phyloP scores from a whole-genome alignment of 2,888 invertebrate genomes.

The Horisme vitalbata region DNA sequence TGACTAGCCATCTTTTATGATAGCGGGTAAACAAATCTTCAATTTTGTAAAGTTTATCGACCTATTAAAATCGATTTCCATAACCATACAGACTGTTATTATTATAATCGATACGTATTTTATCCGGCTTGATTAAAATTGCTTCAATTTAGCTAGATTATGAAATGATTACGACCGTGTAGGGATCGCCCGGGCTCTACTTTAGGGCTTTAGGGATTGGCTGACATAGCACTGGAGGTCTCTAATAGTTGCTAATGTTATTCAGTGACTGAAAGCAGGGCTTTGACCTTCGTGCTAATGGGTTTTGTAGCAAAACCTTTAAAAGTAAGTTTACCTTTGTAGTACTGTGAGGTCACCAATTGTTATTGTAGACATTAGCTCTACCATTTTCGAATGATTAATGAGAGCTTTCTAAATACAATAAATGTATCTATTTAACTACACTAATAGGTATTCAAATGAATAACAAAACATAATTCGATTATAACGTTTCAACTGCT shows the following conservation, averaged over 20 bases:
- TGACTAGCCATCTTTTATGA: background rate
- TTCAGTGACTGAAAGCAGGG: constrained; percentile 36
- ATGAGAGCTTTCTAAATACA: background rate
- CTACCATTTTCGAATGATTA: background rate
- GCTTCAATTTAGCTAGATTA: constrained; percentile 47
- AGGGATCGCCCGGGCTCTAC: constrained; percentile 38
- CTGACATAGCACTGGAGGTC: constrained; percentile 16
- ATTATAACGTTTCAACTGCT: too few species aligned
- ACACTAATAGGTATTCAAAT: too few species aligned
- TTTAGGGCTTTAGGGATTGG: constrained; percentile 59
- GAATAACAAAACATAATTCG: too few species aligned
- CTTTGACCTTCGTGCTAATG: constrained; percentile 41
- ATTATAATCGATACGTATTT: constrained; percentile 8
- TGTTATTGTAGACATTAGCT: background rate
- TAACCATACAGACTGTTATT: constrained; percentile 9
- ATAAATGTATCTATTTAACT: too few species aligned
- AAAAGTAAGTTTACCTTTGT: constrained; percentile 1
- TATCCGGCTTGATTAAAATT: constrained; percentile 25
- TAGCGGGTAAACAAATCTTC: background rate
- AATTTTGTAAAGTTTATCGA: constrained; percentile 15
- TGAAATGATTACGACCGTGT: constrained; percentile 41
- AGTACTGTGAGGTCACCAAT: constrained; percentile 8
- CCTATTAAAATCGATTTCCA: constrained; percentile 16
- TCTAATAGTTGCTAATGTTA: constrained; percentile 12
- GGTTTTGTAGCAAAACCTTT: constrained; percentile 17